Base-by-base conservation (phyloP, 2,888 invertebrate species). In the Pteria penguin region DNA sequence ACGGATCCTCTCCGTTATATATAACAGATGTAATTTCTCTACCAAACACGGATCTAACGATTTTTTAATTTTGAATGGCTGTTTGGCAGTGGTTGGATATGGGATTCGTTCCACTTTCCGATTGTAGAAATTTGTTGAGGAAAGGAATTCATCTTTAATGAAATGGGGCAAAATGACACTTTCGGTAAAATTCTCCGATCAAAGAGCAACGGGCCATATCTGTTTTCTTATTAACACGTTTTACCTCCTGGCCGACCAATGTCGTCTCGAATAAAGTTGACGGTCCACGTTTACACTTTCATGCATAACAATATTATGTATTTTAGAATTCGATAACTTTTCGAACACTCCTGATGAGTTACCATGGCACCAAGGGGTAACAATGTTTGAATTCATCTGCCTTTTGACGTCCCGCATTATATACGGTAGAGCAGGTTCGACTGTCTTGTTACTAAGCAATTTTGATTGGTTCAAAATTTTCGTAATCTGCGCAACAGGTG, bases 281-380 rank as follows among this genome's bases (percentile, higher is more conserved):
- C 72, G 55, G 29, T 65, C 36, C 1, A 72, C 65, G 4, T 31
- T n/a, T 18, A 72, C 57, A 22, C 57, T 65, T 2, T 32, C 33
- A 27, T 72, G 57, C 11, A n/a, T 33, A 26, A 72, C 32, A 26
- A 27, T 72, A 26, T 65, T 65, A 26, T 65, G 33, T 22, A 72
- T 72, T 55, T 65, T 72, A 11, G 57, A 36, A 36, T 62, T 63
- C 8, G 76, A 76, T n/a, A 76, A 45, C 33, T 55, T 60, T 4
- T 76, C 29, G 24, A 72, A 72, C 1, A 76, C 72, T 26, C 62
- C 72, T 24, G 60, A 36, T 8, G 66, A 58, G 57, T 76, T 76
- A 31, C 58, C 58, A 62, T 76, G 76, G 24, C 76, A 76, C 76
- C 76, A 72, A 2, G 72, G 76, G n/a, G 65, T 72, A 32, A 76